Base-by-base conservation (phyloP, 2,888 invertebrate genomes). In the Pardosa pseudoannulata region DNA sequence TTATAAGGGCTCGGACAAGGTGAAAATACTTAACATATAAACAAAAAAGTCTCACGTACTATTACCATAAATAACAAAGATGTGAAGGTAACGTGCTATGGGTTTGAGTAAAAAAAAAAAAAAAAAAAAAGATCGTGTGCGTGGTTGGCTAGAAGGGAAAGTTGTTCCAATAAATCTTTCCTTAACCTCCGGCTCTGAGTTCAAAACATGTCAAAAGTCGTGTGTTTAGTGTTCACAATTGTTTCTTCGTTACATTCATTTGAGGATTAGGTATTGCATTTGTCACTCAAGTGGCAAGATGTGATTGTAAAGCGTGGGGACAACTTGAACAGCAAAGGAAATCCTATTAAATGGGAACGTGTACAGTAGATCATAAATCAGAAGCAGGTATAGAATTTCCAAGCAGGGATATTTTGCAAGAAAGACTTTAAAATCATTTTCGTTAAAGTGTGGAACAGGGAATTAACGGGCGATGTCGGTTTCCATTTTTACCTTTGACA, bases 131-230 rank as follows among this genome's bases (percentile, higher is more conserved):
- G 2, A 46, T 56, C 3, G n/a, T 56, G 5, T 23, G 19, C 56
- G 23, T 56, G 23, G n/a, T 56, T 23, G 5, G 6, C 16, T 5
- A 46, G 6, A 79, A 32, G 31, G 3, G 79, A 73, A 46, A 80
- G 29, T 32, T 28, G 67, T 7, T 80, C 67, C 56, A 41, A 81
- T 74, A 74, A 81, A 81, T 81, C 81, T 74, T 73, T 23, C 36
- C 73, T 36, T 67, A 80, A 80, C 64, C 50, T 67, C 27, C 11
- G 27, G 73, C 50, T 46, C 27, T 46, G 27, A 73, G 67, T 81
- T 74, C 68, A 68, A 56, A 56, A 56, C 39, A 41, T 39, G 81
- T 81, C 74, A 72, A 50, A 73, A 72, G 67, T 31, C 68, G 27
- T 31, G 23, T 29, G 29, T 50, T 62, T 46, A 36, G n/a, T 50